Base-by-base conservation (phyloP, 2,113 vertebrate genomes). In the Prinia subflava region DNA sequence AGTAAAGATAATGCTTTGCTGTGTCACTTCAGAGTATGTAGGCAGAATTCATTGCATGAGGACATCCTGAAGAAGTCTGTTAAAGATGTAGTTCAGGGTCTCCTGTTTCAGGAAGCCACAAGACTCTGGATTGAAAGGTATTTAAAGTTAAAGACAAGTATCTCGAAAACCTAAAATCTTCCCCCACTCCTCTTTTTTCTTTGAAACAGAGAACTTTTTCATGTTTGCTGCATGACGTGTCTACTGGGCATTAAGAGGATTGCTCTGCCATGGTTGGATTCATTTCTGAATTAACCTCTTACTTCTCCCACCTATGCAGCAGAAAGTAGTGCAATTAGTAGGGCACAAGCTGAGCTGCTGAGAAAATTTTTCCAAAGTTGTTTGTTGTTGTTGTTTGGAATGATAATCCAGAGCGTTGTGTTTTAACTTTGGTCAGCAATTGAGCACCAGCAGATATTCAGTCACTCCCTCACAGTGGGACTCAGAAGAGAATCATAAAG, bases 111-210 rank as follows among this genome's bases (percentile, higher is more conserved):
- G n/a, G 30, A 55, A 60, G 12, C 20, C 13, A 18, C 1, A 11
- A 60, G 24, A 63, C 20, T 47, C 57, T 64, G 39, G 19, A 33
- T 91, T 16, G 71, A 46, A 67, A 52, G 2, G 22, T 77, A 57
- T 57, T 77, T 80, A 16, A 70, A 33, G 21, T 52, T 79, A 69
- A 73, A 93, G 28, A 35, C n/a, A 7, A 9, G 8, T 47, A 12
- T 80, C 33, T 30, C 37, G 25, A 89, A 76, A 86, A 62, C n/a
- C 3, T 31, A 31, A 57, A 47, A 20, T 52, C 74, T 79, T 59
- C 5, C 1, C 3, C 14, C 6, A 13, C 4, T 17, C 1, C 12
- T 30, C 17, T n/a, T 52, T 59, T 13, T 63, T 15, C 28, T 57
- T 37, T 78, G 57, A 80, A 59, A 62, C 44, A 69, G 20, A 42